Conservation (phyloP, 2,797 vertebrate genomes). For the Epinephelus awoara region DNA sequence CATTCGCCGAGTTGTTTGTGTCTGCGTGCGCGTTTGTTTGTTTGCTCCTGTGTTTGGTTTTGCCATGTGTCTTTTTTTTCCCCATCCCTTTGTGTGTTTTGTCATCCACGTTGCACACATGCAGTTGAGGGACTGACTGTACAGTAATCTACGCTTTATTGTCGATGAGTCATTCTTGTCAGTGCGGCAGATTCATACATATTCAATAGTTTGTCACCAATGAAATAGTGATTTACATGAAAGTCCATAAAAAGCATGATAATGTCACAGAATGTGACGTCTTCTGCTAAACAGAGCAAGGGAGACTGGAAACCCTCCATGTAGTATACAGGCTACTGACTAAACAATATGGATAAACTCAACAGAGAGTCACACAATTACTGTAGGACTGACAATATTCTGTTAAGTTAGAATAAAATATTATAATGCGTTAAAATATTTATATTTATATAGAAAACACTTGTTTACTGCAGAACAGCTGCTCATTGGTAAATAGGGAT, state of each 20-base stretch:
- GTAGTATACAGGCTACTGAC: background rate
- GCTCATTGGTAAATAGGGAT: too few relatives aligned
- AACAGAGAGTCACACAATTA: background rate
- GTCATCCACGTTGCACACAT: constrained; percentile 42
- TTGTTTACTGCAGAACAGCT: too few relatives aligned
- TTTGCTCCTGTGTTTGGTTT: constrained; percentile 42
- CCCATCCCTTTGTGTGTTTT: constrained; percentile 53
- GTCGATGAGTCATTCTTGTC: constrained; percentile 37
- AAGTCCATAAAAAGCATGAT: constrained; percentile 24
- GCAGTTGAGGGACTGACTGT: constrained; percentile 34
- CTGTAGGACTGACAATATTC: background rate
- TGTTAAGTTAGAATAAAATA: background rate
- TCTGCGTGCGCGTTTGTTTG: constrained; percentile 34
- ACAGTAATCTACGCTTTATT: constrained; percentile 40
- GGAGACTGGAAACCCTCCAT: constrained; percentile 1
- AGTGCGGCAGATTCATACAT: constrained; percentile 48
- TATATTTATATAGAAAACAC: too few relatives aligned
- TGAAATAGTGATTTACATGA: constrained; percentile 46
- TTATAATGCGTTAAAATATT: too few relatives aligned
- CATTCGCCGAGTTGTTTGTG: constrained; percentile 16
- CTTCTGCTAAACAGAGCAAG: background rate
- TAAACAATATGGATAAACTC: background rate
- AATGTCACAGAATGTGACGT: constrained; percentile 23
- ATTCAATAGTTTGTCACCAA: constrained; percentile 55
- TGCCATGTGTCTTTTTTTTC: constrained; percentile 19